Evolutionary conservation across 2,797 vertebrate species (phyloP).

Genomic region (Karalla daura): DNA sequence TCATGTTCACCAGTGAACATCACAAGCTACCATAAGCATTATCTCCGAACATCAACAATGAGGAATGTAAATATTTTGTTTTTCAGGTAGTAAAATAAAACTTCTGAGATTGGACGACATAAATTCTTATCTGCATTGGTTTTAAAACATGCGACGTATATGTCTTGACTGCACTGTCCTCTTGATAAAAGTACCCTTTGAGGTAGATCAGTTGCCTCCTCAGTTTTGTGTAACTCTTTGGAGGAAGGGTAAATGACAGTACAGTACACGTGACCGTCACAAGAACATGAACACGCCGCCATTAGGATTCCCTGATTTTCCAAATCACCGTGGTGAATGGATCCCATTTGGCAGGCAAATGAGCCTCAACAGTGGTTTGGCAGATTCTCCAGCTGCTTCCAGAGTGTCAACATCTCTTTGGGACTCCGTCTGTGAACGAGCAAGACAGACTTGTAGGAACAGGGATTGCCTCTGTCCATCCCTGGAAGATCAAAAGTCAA

Average conservation of each 20-base stretch:
- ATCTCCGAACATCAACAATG: neutral
- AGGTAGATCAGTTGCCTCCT: conserved; percentile 57
- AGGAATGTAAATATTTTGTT: neutral
- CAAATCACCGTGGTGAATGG: conserved; percentile 10
- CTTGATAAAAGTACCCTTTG: conserved; percentile 33
- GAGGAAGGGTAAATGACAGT: conserved; percentile 8
- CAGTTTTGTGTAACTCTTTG: neutral
- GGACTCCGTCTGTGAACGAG: conserved; percentile 84
- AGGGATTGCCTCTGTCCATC: conserved; percentile 69
- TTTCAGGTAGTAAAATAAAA: conserved; percentile 16
- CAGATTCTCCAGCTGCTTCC: conserved; percentile 72
- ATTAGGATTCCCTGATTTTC: neutral
- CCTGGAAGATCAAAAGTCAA: conserved; percentile 83
- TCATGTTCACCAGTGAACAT: neutral
- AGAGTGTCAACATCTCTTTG: conserved; percentile 82
- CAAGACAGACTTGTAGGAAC: conserved; percentile 81
- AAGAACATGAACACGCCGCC: neutral
- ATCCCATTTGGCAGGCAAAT: conserved; percentile 72
- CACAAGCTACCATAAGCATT: neutral
- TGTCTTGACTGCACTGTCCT: neutral
- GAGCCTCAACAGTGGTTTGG: conserved; percentile 68
- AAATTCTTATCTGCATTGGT: conserved; percentile 7
- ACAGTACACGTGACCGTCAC: conserved; percentile 2
- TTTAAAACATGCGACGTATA: neutral
- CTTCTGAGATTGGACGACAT: neutral